Conservation (phyloP, 1,140 invertebrate genomes). For the Brachionus manjavacas region DNA sequence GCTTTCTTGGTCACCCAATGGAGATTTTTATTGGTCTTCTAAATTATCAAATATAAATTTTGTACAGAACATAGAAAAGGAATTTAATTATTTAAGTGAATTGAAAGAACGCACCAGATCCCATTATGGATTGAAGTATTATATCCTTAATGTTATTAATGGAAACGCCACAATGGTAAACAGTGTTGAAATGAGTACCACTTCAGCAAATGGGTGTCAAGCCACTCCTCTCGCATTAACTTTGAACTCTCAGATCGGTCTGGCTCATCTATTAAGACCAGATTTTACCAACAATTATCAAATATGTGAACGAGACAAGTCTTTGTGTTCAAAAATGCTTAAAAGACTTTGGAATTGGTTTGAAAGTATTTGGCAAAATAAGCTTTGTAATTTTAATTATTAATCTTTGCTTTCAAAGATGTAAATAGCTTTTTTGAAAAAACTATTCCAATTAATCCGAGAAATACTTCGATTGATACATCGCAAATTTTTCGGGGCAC, state of each 20-base stretch:
- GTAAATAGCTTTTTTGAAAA: conserved; percentile 32
- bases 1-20: not conserved
- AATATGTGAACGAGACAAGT: not conserved
- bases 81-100: not conserved
- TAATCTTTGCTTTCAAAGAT: not conserved
- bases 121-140: conserved; percentile 29
- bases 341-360: conserved; percentile 24
- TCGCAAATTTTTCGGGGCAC: not conserved
- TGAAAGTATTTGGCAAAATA: not conserved
- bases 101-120: not conserved
- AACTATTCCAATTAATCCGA: conserved; percentile 17
- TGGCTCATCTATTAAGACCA: not conserved
- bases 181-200: not conserved
- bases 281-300: conserved; percentile 6
- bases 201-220: not conserved
- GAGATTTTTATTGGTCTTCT: conserved; percentile 27
- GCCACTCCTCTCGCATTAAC: conserved; percentile 11
- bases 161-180: not conserved
- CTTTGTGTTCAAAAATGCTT: not conserved
- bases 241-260: not conserved
- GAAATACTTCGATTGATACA: conserved; percentile 1
- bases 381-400: not conserved
- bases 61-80: not conserved
- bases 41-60: conserved; percentile 6
- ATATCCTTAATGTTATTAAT: conserved; percentile 6